Percentiles rank a stretch among this genome's conserved stretches.
Evolutionary conservation across 2,113 vertebrate species (phyloP).

Genomic region (Barbus barbus): DNA sequence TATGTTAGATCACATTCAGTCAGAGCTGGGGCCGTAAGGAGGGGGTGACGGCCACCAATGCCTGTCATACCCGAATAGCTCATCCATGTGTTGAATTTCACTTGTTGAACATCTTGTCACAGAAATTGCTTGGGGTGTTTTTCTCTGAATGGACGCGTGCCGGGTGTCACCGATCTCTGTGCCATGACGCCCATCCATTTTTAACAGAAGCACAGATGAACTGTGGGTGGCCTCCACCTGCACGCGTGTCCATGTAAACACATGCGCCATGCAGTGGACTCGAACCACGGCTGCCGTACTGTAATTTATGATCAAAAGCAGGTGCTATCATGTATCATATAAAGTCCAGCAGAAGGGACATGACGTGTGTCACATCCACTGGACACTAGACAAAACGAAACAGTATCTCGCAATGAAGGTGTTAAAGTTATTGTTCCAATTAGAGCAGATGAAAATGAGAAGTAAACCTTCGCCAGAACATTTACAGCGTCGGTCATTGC

Average conservation of each 20-base stretch:
- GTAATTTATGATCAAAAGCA: conserved; percentile 30
- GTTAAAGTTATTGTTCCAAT: conserved; percentile 68
- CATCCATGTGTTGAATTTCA: conserved; percentile 75
- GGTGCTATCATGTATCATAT: conserved; percentile 7
- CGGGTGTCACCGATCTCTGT: conserved; percentile 70
- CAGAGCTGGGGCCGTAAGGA: conserved; percentile 36
- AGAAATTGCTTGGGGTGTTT: conserved; percentile 60
- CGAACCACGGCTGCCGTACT: conserved; percentile 29
- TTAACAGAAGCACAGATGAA: conserved; percentile 71
- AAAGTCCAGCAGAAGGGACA: neutral
- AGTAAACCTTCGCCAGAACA: conserved; percentile 69
- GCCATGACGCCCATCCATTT: conserved; percentile 76
- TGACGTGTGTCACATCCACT: conserved; percentile 61
- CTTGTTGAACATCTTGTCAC: conserved; percentile 60
- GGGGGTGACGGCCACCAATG: conserved; percentile 69
- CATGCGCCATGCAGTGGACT: conserved; percentile 37
- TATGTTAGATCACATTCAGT: conserved; percentile 57
- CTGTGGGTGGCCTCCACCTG: conserved; percentile 60
- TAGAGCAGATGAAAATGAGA: conserved; percentile 73
- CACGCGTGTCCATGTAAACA: conserved; percentile 53
- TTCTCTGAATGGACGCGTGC: conserved; percentile 66
- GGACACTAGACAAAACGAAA: neutral
- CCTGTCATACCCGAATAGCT: conserved; percentile 67
- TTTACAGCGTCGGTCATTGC: conserved; percentile 56
- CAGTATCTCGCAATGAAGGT: conserved; percentile 56